Evolutionary conservation across 1,140 invertebrate genomes (phyloP).

Genomic region (Zaprionus inermis): DNA sequence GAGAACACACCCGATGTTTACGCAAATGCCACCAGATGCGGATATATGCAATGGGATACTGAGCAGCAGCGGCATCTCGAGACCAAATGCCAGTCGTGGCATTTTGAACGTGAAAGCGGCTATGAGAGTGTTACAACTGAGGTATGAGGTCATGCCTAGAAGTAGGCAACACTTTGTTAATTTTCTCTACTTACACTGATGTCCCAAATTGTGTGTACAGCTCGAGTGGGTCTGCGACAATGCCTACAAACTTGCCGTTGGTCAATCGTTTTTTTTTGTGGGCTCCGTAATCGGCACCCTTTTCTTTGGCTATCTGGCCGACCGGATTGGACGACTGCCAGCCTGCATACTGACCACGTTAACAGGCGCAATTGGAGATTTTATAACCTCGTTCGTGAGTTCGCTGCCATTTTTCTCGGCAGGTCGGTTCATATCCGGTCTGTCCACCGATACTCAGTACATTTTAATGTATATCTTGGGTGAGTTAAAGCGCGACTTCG

Average conservation of each 20-base stretch:
- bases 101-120: constrained; percentile 84
- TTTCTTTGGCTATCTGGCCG: constrained; percentile 86
- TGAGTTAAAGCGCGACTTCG: constrained; percentile 51
- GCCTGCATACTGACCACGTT: constrained; percentile 85
- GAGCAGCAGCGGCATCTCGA: constrained; percentile 1
- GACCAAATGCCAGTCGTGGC: constrained; percentile 80
- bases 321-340: constrained; percentile 86
- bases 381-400: constrained; percentile 85
- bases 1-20: neutral
- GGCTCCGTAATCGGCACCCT: constrained; percentile 86
- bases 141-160: constrained; percentile 80
- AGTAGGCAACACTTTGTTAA: constrained; percentile 40
- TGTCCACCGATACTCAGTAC: constrained; percentile 86
- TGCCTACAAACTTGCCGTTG: constrained; percentile 85
- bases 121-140: constrained; percentile 86
- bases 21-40: neutral
- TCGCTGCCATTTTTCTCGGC: constrained; percentile 84
- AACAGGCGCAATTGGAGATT: constrained; percentile 85
- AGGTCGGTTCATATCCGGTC: constrained; percentile 86
- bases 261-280: constrained; percentile 87
- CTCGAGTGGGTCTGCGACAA: constrained; percentile 87
- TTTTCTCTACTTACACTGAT: constrained; percentile 20
- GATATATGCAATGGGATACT: constrained; percentile 11
- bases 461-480: constrained; percentile 87
- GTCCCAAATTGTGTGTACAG: constrained; percentile 72